phyloP scores from a whole-genome alignment of 64 coral and sea anemone species.

The Stylophora pistillata region DNA sequence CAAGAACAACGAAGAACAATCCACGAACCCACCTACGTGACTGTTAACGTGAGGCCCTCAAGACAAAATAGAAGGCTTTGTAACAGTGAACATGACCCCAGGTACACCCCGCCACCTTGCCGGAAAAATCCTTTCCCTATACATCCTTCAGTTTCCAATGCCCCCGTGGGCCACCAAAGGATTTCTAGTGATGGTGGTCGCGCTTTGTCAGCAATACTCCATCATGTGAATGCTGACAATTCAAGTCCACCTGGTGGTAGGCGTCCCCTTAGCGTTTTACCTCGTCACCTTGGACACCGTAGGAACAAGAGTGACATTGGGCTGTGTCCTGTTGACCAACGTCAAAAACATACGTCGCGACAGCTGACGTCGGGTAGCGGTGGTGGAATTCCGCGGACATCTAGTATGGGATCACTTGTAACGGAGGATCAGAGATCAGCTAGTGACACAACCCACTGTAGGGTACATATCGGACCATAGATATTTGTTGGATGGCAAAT shows the following conservation, averaged over 20 bases:
- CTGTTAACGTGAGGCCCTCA: conserved; percentile 3
- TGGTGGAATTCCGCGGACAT: not conserved
- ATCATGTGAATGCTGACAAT: not conserved
- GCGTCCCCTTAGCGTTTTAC: not conserved
- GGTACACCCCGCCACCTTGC: not conserved
- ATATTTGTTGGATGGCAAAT: too few relatives aligned
- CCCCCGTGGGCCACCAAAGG: not conserved
- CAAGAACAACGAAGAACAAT: not conserved
- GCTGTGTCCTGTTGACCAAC: not conserved
- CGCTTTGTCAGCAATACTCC: not conserved
- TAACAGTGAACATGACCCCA: not conserved
- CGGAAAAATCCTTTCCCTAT: not conserved
- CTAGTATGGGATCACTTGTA: not conserved
- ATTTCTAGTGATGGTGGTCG: not conserved
- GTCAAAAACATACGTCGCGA: not conserved
- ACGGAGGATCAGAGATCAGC: conserved; percentile 5
- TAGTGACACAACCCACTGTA: conserved; percentile 1
- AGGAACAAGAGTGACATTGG: not conserved
- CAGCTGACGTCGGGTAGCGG: not conserved
- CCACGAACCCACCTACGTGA: not conserved
- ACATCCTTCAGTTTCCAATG: not conserved
- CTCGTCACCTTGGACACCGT: conserved; percentile 5
- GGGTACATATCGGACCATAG: conserved; percentile 5
- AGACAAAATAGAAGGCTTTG: not conserved
- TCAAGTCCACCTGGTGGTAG: not conserved